Evolutionary conservation across 2,888 invertebrate species (phyloP).

Genomic region (Drepana falcataria): DNA sequence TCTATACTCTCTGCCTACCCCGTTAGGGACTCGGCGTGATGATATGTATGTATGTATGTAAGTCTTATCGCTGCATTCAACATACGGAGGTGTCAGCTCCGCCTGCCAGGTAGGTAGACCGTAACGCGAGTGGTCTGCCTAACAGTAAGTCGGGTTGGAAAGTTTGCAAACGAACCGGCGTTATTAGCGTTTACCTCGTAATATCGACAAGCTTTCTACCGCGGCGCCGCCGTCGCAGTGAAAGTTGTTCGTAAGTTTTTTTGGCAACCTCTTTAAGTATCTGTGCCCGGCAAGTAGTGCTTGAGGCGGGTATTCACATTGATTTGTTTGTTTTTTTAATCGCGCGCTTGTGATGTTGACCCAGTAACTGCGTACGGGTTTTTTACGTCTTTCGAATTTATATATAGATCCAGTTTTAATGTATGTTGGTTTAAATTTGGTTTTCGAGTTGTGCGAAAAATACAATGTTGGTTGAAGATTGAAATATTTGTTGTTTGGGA

Average conservation of each 20-base stretch:
- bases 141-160: not conserved
- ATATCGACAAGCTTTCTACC: not conserved
- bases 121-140: not conserved
- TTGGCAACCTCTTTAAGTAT: conserved; percentile 1
- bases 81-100: too few species aligned
- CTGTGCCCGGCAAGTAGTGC: not conserved
- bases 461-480: too few species aligned
- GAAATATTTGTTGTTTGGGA: too few species aligned
- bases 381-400: not conserved
- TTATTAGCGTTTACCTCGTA: not conserved
- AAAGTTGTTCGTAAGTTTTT: not conserved
- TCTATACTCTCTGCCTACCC: too few species aligned
- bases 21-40: too few species aligned
- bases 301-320: not conserved
- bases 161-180: not conserved
- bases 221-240: not conserved
- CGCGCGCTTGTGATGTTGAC: not conserved
- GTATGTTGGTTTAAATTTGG: too few species aligned
- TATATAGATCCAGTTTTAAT: not conserved
- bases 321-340: not conserved
- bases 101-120: not conserved
- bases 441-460: too few species aligned
- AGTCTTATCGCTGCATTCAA: too few species aligned
- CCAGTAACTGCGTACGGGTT: not conserved
- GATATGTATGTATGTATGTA: too few species aligned